Evolutionary conservation across 2,113 vertebrate species (phyloP).

Genomic region (Microtus ochrogaster): DNA sequence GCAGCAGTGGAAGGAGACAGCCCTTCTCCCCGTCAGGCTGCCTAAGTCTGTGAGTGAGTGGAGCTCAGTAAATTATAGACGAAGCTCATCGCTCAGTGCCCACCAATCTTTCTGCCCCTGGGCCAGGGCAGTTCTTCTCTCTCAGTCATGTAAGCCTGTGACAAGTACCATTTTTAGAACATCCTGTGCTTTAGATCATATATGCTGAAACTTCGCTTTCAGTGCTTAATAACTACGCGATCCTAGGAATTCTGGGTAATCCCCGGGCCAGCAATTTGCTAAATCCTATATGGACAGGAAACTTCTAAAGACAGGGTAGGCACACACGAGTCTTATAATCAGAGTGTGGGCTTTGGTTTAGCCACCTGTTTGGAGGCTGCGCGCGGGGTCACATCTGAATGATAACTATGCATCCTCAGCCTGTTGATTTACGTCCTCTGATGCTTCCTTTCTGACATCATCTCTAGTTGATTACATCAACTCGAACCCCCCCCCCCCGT

Average conservation of each 20-base stretch:
- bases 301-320: background rate
- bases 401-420: background rate
- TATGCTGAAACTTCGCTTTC: slow-evolving; percentile 50
- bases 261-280: slow-evolving; percentile 29
- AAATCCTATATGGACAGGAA: background rate
- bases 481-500: background rate
- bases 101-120: slow-evolving; percentile 14
- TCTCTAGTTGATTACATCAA: background rate
- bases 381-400: background rate
- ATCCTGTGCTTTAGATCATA: slow-evolving; percentile 1
- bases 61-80: slow-evolving; percentile 43
- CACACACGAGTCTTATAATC: background rate
- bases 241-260: slow-evolving; percentile 19
- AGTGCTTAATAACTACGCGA: slow-evolving; percentile 49
- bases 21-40: background rate
- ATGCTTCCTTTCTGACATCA: background rate
- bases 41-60: slow-evolving; percentile 11
- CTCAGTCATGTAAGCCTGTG: slow-evolving; percentile 49
- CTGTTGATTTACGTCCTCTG: background rate
- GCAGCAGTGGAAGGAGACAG: background rate
- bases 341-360: background rate
- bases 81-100: slow-evolving; percentile 27
- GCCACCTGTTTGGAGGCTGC: background rate
- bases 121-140: slow-evolving; percentile 49
- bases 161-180: slow-evolving; percentile 56